These are phyloP conservation scores for Spea bombifrons DNA, from an alignment of 2,113 vertebrate genomes.

Conservation along the genomic window DNA sequence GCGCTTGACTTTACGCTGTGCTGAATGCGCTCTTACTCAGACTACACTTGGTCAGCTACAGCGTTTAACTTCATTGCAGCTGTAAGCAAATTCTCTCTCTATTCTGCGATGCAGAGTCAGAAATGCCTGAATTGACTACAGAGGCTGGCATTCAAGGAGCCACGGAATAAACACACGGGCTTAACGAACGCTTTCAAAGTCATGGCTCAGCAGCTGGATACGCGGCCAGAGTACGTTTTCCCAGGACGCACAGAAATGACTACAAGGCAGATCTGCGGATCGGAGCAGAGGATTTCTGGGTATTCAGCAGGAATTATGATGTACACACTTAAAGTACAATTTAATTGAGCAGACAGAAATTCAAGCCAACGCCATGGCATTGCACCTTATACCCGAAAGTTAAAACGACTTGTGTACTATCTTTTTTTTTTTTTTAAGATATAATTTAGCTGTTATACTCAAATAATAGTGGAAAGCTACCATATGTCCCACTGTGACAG, in stretches of 20 bases:
- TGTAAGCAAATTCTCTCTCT: neutral
- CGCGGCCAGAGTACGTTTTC: neutral
- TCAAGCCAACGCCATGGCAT: too few species aligned
- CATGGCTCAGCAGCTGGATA: neutral
- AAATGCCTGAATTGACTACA: conserved; percentile 7
- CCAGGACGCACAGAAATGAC: neutral
- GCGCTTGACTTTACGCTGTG: conserved; percentile 2
- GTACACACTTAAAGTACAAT: conserved; percentile 1
- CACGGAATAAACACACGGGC: neutral
- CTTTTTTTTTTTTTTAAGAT: too few species aligned
- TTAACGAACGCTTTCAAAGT: neutral
- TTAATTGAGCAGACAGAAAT: conserved; percentile 8
- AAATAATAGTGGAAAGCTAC: too few species aligned
- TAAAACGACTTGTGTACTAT: too few species aligned
- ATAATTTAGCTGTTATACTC: too few species aligned
- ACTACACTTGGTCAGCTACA: neutral
- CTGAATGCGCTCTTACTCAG: neutral
- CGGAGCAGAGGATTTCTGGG: neutral
- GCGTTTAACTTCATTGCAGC: conserved; percentile 6
- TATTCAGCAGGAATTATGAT: neutral
- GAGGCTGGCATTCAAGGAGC: neutral
- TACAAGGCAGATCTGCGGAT: conserved; percentile 6
- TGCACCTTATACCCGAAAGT: too few species aligned
- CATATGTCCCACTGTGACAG: too few species aligned
- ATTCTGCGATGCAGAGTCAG: neutral